Evolutionary conservation across 1,140 invertebrate genomes (phyloP).

Genomic region (Copidosoma floridanum): DNA sequence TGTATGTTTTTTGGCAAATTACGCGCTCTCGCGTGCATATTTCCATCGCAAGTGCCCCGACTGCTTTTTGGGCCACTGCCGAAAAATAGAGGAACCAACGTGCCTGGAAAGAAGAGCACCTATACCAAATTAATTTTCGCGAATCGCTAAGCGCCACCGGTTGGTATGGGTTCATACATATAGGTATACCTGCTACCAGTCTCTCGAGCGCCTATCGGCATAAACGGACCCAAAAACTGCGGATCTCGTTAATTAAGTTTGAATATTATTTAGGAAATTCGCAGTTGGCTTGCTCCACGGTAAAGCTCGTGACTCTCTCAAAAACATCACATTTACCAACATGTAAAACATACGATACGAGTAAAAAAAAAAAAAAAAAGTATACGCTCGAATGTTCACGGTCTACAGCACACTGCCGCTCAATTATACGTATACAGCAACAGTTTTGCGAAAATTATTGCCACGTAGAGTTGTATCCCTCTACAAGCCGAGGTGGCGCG

Average conservation of each 20-base stretch:
- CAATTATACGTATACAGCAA: too few relatives aligned
- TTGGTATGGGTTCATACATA: too few relatives aligned
- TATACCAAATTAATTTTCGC: slow-evolving; percentile 12
- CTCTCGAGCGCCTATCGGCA: background rate
- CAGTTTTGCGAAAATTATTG: too few relatives aligned
- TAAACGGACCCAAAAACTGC: slow-evolving; percentile 2
- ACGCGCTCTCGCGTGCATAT: background rate
- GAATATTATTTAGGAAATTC: background rate
- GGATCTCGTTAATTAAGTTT: slow-evolving; percentile 1
- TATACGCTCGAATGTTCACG: background rate
- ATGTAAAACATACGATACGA: too few relatives aligned
- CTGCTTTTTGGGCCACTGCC: background rate
- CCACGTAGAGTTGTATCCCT: too few relatives aligned
- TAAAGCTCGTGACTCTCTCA: too few relatives aligned
- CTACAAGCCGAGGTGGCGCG: too few relatives aligned
- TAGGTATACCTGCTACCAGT: too few relatives aligned
- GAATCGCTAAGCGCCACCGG: slow-evolving; percentile 16
- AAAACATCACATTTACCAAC: too few relatives aligned
- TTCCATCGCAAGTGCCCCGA: background rate
- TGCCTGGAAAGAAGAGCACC: too few relatives aligned
- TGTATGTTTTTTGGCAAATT: background rate
- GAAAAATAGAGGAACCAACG: background rate
- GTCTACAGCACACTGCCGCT: background rate
- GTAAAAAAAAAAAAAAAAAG: background rate
- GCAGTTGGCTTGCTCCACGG: too few relatives aligned